Evolutionary conservation across 2,888 invertebrate genomes (phyloP).

Genomic region (Cryptus armator): DNA sequence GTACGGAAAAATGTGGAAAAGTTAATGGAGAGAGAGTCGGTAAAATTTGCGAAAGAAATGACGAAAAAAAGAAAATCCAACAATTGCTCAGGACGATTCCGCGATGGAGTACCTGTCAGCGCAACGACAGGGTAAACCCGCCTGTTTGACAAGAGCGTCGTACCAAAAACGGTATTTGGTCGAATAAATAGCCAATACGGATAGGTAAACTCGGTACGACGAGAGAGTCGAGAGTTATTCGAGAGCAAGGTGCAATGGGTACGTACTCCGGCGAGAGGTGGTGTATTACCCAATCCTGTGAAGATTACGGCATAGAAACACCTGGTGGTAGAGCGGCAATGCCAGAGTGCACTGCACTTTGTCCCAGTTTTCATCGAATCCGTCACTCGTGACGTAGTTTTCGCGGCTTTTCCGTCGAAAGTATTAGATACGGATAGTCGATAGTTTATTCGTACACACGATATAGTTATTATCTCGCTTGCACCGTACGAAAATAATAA

Average conservation of each 20-base stretch:
- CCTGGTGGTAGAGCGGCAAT: slow-evolving; percentile 84
- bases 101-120: slow-evolving; percentile 10
- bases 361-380: slow-evolving; percentile 84
- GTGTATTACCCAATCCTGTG: slow-evolving; percentile 83
- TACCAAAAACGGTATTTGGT: slow-evolving; percentile 21
- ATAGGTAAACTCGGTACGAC: slow-evolving; percentile 36
- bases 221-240: slow-evolving; percentile 59
- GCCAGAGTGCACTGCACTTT: slow-evolving; percentile 85
- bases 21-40: not conserved
- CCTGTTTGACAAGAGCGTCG: slow-evolving; percentile 10
- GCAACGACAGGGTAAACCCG: not conserved
- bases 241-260: slow-evolving; percentile 77
- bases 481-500: not conserved
- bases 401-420: slow-evolving; percentile 80
- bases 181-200: slow-evolving; percentile 22
- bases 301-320: slow-evolving; percentile 85
- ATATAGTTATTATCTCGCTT: not conserved
- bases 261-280: slow-evolving; percentile 70
- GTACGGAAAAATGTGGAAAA: too few species aligned
- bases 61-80: not conserved
- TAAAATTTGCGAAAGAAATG: not conserved
- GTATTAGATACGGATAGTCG: not conserved
- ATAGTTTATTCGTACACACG: not conserved
- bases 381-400: slow-evolving; percentile 84
- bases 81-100: not conserved